Percentiles rank a stretch among this genome's conserved stretches.
Conservation (phyloP, 2,888 invertebrate species). For the Marasmarcha lunaedactyla region DNA sequence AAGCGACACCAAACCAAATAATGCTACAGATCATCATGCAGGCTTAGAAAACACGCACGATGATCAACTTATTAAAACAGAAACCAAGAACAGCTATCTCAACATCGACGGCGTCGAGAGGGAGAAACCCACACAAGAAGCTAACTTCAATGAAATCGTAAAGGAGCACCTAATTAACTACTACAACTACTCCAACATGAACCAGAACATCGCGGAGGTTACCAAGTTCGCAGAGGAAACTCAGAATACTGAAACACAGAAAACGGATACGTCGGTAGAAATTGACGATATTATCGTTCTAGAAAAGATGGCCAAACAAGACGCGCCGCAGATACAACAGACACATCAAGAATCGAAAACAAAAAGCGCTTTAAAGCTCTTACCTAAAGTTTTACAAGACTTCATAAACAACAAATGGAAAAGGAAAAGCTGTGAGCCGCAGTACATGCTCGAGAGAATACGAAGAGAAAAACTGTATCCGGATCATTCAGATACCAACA, state of each 20-base stretch:
- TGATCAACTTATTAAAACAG: conserved; percentile 50
- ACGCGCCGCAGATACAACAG: conserved; percentile 21
- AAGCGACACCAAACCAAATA: background rate
- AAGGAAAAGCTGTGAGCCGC: conserved; percentile 75
- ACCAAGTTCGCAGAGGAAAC: conserved; percentile 8
- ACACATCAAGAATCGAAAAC: conserved; percentile 38
- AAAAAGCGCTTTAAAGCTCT: conserved; percentile 47
- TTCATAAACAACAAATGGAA: conserved; percentile 64
- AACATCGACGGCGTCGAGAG: conserved; percentile 58
- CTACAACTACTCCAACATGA: conserved; percentile 27
- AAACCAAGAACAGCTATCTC: conserved; percentile 53
- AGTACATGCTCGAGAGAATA: conserved; percentile 77
- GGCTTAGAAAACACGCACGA: conserved; percentile 20
- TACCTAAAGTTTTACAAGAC: conserved; percentile 70
- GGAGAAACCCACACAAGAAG: conserved; percentile 42
- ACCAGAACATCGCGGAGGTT: conserved; percentile 19
- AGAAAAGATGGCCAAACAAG: conserved; percentile 12
- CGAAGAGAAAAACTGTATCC: conserved; percentile 71
- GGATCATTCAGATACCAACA: conserved; percentile 69
- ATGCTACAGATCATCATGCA: background rate
- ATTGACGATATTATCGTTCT: conserved; percentile 51
- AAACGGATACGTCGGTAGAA: conserved; percentile 7
- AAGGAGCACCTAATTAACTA: conserved; percentile 42
- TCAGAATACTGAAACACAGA: conserved; percentile 15
- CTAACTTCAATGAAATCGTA: conserved; percentile 35